Percentiles rank a stretch among this genome's conserved stretches.
Evolutionary conservation across 1,140 invertebrate species (phyloP).

Genomic region (Dreissena polymorpha): DNA sequence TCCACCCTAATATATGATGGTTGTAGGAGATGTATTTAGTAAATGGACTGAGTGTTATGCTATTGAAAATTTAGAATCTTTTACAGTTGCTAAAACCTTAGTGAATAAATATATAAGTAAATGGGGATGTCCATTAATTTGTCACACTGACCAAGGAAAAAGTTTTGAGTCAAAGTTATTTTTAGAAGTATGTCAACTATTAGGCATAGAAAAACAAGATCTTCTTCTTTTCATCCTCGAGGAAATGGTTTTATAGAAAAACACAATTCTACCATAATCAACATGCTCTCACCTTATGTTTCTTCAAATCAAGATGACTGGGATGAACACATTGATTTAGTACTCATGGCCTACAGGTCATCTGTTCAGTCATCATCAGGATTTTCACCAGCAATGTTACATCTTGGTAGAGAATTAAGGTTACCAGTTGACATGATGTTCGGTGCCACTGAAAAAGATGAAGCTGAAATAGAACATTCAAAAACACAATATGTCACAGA

Average conservation of each 20-base stretch:
- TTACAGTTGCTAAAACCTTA: too few species aligned
- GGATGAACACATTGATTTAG: too few species aligned
- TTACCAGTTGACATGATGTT: conserved; percentile 54
- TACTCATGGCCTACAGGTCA: conserved; percentile 49
- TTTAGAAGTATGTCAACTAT: conserved; percentile 55
- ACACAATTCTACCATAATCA: conserved; percentile 55
- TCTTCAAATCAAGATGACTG: too few species aligned
- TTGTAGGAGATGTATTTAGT: too few species aligned
- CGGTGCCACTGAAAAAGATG: conserved; percentile 28
- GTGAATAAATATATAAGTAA: too few species aligned
- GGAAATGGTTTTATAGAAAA: conserved; percentile 62
- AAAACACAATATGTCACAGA: conserved; percentile 1
- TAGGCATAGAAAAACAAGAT: conserved; percentile 58
- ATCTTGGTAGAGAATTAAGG: conserved; percentile 54
- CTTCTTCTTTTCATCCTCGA: conserved; percentile 57
- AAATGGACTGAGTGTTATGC: too few species aligned
- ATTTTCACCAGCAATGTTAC: conserved; percentile 36
- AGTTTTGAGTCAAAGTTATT: conserved; percentile 54
- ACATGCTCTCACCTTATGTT: conserved; percentile 57
- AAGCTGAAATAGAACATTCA: conserved; percentile 41
- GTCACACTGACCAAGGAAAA: conserved; percentile 76
- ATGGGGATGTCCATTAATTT: conserved; percentile 75
- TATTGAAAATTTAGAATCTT: too few species aligned
- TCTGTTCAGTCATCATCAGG: conserved; percentile 38
- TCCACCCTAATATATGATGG: too few species aligned